Evolutionary conservation across 2,797 vertebrate species (phyloP), one percentile per base, ranked within the genome.

Genomic region (Gymnodraco acuticeps): DNA sequence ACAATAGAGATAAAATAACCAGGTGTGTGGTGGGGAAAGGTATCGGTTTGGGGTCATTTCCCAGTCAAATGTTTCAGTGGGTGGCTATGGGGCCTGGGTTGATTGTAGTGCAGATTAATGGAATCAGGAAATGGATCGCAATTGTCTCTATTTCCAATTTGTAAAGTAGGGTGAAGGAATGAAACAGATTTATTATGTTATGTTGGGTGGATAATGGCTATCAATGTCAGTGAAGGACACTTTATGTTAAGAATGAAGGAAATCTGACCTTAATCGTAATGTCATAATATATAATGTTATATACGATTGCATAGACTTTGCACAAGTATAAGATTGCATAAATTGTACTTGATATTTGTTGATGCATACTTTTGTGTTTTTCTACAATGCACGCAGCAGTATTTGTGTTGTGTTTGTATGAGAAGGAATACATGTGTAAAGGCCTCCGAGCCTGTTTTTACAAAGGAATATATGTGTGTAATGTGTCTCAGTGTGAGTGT

Each of bases 1-100:
- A 94, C 90, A 91, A 93, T 91, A 79, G 76, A 91, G 93, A 91
- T 93, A 90, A 93, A 93, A 91, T 91, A 90, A 88, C 93, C 92
- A 93, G 93, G 94, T 94, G 92, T 91, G 88, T 89, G 82, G 70
- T 85, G 84, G 88, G 81, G 87, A 90, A 87, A 91, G 85, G 91
- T 84, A 92, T 92, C 81, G 31, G 85, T 92, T 88, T 85, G 88
- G 90, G 92, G 90, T 94, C 94, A 94, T 65, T 78, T 83, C 89
- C 86, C 86, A 92, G 90, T 93, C 91, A 93, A 85, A 86, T 77
- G 87, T 84, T 81, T 73, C 38, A 9, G 31, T 82, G 73, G 69
- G 70, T 77, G 79, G 64, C 62, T 81, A 7, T 42, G 16, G 66
- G 31, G 42, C 27, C 61, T 1, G 2, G 33, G 5, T 42, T 80